A percentile compares a stretch with the other conserved stretches of the same genome.
Conservation (phyloP, 2,113 vertebrate genomes). For the Uria lomvia region DNA sequence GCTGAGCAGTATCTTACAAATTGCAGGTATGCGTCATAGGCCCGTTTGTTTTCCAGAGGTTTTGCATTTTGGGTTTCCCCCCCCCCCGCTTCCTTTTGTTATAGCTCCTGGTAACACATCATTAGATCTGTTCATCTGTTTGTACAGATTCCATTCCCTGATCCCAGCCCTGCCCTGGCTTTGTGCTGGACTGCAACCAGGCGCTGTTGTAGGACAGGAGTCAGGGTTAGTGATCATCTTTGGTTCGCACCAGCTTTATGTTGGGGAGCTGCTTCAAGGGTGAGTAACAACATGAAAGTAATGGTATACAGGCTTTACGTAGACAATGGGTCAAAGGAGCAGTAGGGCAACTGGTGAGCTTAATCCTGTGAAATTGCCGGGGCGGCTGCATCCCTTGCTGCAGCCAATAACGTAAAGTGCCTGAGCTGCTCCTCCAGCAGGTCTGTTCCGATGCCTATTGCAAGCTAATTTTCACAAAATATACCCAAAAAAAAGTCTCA, state of each 20-base stretch:
- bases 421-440: not conserved
- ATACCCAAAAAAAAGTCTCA: not conserved
- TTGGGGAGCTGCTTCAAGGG: not conserved
- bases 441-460: not conserved
- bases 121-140: not conserved
- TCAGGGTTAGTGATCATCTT: not conserved
- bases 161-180: not conserved
- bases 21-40: not conserved
- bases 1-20: not conserved
- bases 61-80: not conserved
- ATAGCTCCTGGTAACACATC: not conserved
- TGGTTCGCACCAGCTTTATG: fast-evolving
- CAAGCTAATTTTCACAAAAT: not conserved
- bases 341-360: not conserved
- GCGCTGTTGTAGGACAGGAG: fast-evolving
- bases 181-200: not conserved
- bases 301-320: not conserved
- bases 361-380: not conserved
- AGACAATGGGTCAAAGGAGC: not conserved
- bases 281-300: not conserved
- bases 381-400: not conserved
- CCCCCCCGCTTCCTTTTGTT: not conserved
- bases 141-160: not conserved
- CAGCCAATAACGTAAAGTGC: not conserved
- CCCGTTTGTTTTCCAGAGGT: not conserved